Base-by-base conservation (phyloP, 2,888 invertebrate genomes). In the Lucinisca nassula region DNA sequence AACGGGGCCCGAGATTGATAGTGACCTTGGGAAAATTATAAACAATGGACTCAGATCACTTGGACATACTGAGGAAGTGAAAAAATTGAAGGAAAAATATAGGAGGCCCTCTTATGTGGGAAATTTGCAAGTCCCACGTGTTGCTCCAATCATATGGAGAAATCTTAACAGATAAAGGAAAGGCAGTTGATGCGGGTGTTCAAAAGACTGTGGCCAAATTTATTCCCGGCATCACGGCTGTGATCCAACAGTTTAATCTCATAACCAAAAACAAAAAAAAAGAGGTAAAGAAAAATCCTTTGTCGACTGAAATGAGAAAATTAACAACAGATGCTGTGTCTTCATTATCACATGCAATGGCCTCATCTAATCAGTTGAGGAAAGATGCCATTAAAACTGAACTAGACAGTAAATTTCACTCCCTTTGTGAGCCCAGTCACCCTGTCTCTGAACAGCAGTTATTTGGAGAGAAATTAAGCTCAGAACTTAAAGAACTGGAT, bases 141-240 rank as follows among this genome's bases (percentile, higher is more conserved):
- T 58, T 8, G 30, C 24, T 58, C 61, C 61, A 30, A 30, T 58
- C 21, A 30, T 58, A 30, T 58, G 61, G 21, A 58, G 21, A 30
- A 58, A n/a, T 58, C 21, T 58, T n/a, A 58, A 27, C 35, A 17
- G 24, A 37, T 10, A 72, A 35, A 40, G 72, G 35, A 6, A 32
- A 72, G 17, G 21, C n/a, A 6, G 4, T 35, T 6, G 72, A 72
- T 72, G 32, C 35, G 3, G 72, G 6, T 1, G n/a, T 72, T 2
- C 72, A 72, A 27, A 72, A 72, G 30, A 17, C 35, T 35, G 24
- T 72, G 72, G 8, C 72, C 3, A 72, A 72, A 72, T 72, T 72
- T n/a, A n/a, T n/a, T 6, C 10, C 35, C 6, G 72, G 38, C 14
- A 3, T 72, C 3, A 6, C 72, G 17, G n/a, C 72, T 6, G 17